Percentiles rank a stretch among this genome's conserved stretches.
phyloP scores from a whole-genome alignment of 2,888 invertebrate species.

The Antitype chi region DNA sequence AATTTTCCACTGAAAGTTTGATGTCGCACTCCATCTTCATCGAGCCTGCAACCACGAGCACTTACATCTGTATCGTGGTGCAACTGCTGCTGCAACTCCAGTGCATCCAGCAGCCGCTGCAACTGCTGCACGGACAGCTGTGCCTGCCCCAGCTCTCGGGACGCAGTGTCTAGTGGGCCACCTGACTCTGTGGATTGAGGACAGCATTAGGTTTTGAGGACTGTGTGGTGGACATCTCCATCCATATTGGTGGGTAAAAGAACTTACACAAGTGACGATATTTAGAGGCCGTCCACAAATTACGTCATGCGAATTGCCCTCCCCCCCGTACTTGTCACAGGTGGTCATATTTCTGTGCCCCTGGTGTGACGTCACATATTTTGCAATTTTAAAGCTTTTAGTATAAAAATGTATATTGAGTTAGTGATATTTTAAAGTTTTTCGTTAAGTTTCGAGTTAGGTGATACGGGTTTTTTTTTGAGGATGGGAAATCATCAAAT shows the following conservation, averaged over 20 bases:
- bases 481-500: too few species aligned
- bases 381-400: not conserved
- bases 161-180: slow-evolving; percentile 91
- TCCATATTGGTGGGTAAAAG: not conserved
- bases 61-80: slow-evolving; percentile 90
- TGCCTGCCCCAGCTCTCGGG: slow-evolving; percentile 92
- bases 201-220: not conserved
- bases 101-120: slow-evolving; percentile 90
- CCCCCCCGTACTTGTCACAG: not conserved
- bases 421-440: not conserved
- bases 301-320: not conserved
- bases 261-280: not conserved
- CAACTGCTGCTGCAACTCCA: slow-evolving; percentile 85
- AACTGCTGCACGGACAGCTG: slow-evolving; percentile 93
- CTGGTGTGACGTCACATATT: not conserved
- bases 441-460: not conserved
- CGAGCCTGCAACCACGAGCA: slow-evolving; percentile 21
- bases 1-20: not conserved
- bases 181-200: slow-evolving; percentile 88
- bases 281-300: not conserved
- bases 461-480: too few species aligned
- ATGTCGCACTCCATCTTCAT: not conserved
- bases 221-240: not conserved
- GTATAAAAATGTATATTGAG: not conserved
- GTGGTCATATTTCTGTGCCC: not conserved